phyloP scores from a whole-genome alignment of 2,888 invertebrate genomes.

The Stenoptilia bipunctidactyla region DNA sequence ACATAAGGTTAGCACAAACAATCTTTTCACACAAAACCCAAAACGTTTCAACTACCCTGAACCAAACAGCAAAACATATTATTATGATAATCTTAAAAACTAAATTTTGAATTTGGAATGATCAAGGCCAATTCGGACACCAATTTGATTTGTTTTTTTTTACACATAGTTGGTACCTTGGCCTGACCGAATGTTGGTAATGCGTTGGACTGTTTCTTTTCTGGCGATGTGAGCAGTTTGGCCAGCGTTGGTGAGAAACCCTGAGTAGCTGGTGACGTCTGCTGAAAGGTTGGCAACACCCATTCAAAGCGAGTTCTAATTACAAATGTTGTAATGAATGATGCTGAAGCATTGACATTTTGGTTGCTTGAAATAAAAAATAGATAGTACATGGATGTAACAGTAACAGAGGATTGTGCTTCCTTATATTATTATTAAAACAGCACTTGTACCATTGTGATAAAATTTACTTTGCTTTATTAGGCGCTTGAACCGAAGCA shows the following conservation, averaged over 20 bases:
- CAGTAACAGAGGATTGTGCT: too few relatives aligned
- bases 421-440: too few relatives aligned
- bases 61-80: constrained; percentile 5
- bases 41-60: too few relatives aligned
- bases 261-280: constrained; percentile 64
- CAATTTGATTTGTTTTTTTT: constrained; percentile 44
- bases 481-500: too few relatives aligned
- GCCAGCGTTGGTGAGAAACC: constrained; percentile 86
- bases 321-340: background rate
- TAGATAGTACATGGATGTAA: too few relatives aligned
- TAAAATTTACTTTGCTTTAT: too few relatives aligned
- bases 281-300: constrained; percentile 69
- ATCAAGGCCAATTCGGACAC: constrained; percentile 64
- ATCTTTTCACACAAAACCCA: too few relatives aligned
- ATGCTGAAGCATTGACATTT: too few relatives aligned
- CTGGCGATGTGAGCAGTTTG: constrained; percentile 80
- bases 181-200: constrained; percentile 67
- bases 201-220: constrained; percentile 47
- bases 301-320: constrained; percentile 18
- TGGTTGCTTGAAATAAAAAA: too few relatives aligned
- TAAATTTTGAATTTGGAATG: constrained; percentile 64
- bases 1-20: too few relatives aligned
- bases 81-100: constrained; percentile 31
- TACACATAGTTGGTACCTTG: constrained; percentile 52
- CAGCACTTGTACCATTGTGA: too few relatives aligned